Base-by-base conservation (phyloP, 2,113 vertebrate species). In the Pyrgilauda ruficollis region DNA sequence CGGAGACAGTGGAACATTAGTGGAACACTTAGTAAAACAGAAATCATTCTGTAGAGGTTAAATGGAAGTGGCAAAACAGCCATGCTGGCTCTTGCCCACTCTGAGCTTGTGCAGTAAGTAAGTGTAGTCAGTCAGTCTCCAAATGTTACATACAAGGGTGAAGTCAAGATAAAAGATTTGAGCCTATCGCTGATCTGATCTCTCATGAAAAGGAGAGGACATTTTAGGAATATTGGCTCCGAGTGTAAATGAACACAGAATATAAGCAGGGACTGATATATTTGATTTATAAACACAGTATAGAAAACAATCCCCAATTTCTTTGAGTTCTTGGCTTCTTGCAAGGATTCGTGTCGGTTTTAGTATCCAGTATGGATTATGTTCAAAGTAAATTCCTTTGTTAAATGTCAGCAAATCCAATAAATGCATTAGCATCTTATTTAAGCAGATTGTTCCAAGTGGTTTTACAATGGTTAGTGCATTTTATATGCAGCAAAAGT, bases 391-490 rank as follows among this genome's bases (percentile, higher is more conserved):
- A 96, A 94, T 94, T 96, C 61, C 69, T 90, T 28, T 44, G 61
- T 93, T 95, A 94, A 96, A 94, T 96, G 88, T 95, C 95, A 97
- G 75, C 33, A 82, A 90, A 59, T 91, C 64, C 62, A 95, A 78
- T 95, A 97, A 95, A 94, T 69, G 43, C 59, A 85, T 92, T 95
- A 93, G 59, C 49, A 89, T 96, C 79, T 97, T 98, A 90, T 76
- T 87, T 59, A 95, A 96, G 86, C 80, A 97, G 94, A 96, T 96
- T 94, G 93, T 95, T 97, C 78, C 27, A 85, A 73, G 79, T 94
- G 49, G 41, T 90, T 89, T 94, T 94, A 15, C 74, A 96, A 78
- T 61, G 73, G 23, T 90, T 86, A 53, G 18, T 83, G 84, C 37
- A 63, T 89, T 94, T 98, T 87, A 73, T 89, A 67, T 79, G 61